phyloP scores from a whole-genome alignment of 2,113 vertebrate genomes.

The Nothocercus julius region DNA sequence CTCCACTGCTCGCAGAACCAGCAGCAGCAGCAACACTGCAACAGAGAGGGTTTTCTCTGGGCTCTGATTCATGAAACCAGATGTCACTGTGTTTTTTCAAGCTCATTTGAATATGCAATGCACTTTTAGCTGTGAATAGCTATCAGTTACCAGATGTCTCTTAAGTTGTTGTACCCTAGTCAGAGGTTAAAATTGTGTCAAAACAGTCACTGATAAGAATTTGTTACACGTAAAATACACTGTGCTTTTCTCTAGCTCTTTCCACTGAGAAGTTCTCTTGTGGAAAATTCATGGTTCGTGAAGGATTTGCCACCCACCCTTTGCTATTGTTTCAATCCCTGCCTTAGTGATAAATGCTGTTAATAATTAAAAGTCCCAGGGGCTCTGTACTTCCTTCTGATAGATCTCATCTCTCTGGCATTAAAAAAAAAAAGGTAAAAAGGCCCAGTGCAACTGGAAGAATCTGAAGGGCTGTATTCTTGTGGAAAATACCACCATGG shows the following conservation, averaged over 20 bases:
- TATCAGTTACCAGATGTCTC: slow-evolving; percentile 42
- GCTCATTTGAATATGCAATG: slow-evolving; percentile 59
- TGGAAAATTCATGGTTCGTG: background rate
- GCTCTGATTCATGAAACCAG: slow-evolving; percentile 9
- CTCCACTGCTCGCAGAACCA: background rate
- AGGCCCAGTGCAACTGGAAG: background rate
- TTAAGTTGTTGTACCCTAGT: background rate
- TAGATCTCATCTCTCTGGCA: background rate
- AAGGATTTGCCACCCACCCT: background rate
- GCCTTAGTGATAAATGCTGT: slow-evolving; percentile 27
- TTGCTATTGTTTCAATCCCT: rapidly evolving
- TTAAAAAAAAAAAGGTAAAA: background rate
- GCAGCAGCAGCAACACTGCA: background rate
- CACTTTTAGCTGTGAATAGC: slow-evolving; percentile 30
- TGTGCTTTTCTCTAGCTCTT: background rate
- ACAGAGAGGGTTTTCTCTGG: background rate
- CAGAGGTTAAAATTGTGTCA: slow-evolving; percentile 41
- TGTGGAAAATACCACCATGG: background rate
- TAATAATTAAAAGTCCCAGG: slow-evolving; percentile 28
- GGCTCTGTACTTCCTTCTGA: background rate
- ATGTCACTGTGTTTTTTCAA: slow-evolving; percentile 16
- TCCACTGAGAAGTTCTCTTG: background rate
- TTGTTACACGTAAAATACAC: background rate
- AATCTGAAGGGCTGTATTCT: background rate
- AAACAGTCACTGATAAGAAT: slow-evolving; percentile 13